These are phyloP conservation scores for Gobio gobio DNA, from an alignment of 2,113 vertebrate species.

Conservation along the genomic window DNA sequence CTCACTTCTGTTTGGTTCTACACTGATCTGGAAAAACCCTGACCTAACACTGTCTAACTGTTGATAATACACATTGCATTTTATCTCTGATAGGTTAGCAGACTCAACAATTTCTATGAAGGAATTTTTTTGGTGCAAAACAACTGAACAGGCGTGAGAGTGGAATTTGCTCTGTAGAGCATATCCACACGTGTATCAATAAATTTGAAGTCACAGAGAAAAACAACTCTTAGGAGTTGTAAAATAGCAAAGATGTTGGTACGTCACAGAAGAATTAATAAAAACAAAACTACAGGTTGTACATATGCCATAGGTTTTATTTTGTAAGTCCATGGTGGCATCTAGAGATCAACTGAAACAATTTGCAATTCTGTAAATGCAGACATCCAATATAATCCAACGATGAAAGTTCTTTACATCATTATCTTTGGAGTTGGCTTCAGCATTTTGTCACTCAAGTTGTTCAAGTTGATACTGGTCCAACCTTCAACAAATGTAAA, in stretches of 20 bases:
- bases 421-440: background rate
- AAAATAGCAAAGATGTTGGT: background rate
- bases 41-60: background rate
- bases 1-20: background rate
- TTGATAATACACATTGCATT: background rate
- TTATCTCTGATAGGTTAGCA: background rate
- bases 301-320: slow-evolving; percentile 38
- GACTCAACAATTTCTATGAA: background rate
- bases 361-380: background rate
- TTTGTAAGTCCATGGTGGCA: slow-evolving; percentile 6
- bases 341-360: background rate
- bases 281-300: background rate
- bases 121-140: no score
- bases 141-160: no score
- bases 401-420: background rate
- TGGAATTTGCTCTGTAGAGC: no score
- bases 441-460: background rate
- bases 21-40: background rate
- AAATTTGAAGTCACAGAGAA: no score
- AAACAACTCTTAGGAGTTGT: no score
- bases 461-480: background rate
- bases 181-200: no score
- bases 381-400: background rate
- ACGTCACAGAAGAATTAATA: background rate
- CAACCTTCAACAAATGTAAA: background rate